A percentile compares a stretch with the other conserved stretches of the same genome.
Evolutionary conservation across 2,113 vertebrate genomes (phyloP).

Genomic region (Sander vitreus): DNA sequence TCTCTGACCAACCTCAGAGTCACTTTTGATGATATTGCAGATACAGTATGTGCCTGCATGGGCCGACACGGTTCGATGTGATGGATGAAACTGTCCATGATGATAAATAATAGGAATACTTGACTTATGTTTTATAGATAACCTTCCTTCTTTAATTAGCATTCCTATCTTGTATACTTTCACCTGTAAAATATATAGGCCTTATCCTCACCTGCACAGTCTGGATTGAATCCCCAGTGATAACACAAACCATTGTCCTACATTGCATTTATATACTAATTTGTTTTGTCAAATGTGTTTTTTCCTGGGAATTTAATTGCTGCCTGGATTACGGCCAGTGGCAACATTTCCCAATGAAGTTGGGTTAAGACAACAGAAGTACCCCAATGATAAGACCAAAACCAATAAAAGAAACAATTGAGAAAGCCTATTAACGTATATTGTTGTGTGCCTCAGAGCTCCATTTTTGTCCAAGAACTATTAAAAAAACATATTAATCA

Average conservation of each 20-base stretch:
- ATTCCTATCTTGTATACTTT: not conserved
- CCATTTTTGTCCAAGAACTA: not conserved
- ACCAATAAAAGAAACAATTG: not conserved
- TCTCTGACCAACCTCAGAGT: conserved; percentile 42
- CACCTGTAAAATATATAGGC: not conserved
- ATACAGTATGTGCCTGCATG: conserved; percentile 10
- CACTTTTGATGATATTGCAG: conserved; percentile 57
- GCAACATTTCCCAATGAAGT: not conserved
- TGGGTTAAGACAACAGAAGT: not conserved
- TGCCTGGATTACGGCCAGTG: not conserved
- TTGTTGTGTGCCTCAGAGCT: not conserved
- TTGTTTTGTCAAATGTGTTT: not conserved
- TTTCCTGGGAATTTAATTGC: not conserved
- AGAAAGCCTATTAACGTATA: not conserved
- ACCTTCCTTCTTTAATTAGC: not conserved
- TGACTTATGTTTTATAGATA: not conserved
- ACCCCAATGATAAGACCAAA: not conserved
- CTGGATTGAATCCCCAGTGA: conserved; percentile 9
- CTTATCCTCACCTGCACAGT: not conserved
- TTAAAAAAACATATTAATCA: not conserved
- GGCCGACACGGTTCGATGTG: not conserved
- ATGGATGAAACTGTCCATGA: conserved; percentile 29
- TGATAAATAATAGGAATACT: conserved; percentile 24
- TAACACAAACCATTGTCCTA: conserved; percentile 13
- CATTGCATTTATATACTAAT: not conserved